Evolutionary conservation across 2,888 invertebrate genomes (phyloP), one percentile per base, ranked within the genome.

Genomic region (Meta bourneti): DNA sequence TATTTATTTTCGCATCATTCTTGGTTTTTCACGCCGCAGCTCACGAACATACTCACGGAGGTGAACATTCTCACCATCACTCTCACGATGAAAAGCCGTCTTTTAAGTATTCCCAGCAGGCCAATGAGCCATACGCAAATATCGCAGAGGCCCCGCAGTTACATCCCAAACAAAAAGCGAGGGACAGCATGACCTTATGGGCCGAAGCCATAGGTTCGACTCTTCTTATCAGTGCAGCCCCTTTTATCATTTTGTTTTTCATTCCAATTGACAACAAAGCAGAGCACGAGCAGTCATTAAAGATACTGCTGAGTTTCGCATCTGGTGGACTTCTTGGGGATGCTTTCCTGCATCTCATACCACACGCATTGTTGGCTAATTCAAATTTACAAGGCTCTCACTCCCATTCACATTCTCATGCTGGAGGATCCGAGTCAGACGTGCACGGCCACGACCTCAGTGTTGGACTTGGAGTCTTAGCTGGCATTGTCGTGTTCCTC

Each of bases 271-370:
- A 99, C 94, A 97, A 97, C 93, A 97, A 97, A 52, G 96, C 97
- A 88, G 97, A 97, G 94, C 97, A 98, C 95, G 96, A 98, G 95
- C 97, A 98, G 0, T 95, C 98, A 71, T 95, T 99, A 8, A 99
- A 99, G 95, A 96, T 99, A 92, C 96, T 99, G 80, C 95, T 99
- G 78, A 98, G 98, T 19, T 99, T 99, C 95, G 99, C 98, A 0
- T 98, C 98, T 0, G 98, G 99, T 75, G 98, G 99, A 78, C 96
- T 99, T 16, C 96, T 99, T 0, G 99, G 99, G 8, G 99, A 99
- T 96, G 99, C 99, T 0, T 99, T 99, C 95, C 96, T 99, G 7
- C 99, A 99, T 95, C 96, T 99, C 93, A 99, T 99, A 94, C 99
- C 99, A 0, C 99, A 99, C 95, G 99, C 99, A 11, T 74, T 94